These are phyloP conservation scores for Orycteropus afer DNA, from an alignment of 2,113 vertebrate genomes.

Conservation along the genomic window DNA sequence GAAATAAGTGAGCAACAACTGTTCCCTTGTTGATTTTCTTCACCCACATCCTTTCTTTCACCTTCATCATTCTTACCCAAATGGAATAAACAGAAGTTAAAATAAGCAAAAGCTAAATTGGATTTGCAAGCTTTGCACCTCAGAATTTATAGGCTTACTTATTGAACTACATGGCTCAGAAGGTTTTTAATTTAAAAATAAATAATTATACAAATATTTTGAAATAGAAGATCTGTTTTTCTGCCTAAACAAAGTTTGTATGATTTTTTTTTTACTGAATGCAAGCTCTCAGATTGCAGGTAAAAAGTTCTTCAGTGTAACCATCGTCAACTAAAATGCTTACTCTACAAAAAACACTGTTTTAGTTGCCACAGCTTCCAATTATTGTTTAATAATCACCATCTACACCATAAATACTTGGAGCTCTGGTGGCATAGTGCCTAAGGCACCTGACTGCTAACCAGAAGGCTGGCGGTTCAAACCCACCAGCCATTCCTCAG, in stretches of 20 bases:
- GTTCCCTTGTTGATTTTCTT: neutral
- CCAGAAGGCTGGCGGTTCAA: no score
- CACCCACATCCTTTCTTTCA: neutral
- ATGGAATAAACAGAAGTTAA: neutral
- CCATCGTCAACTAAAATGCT: neutral
- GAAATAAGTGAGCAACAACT: neutral
- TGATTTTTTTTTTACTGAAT: neutral
- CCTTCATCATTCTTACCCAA: neutral
- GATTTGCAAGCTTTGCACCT: neutral
- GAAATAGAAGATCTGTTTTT: neutral
- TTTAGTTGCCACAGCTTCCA: slow-evolving; percentile 39
- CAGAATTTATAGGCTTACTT: neutral
- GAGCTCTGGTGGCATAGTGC: no score
- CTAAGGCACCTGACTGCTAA: no score
- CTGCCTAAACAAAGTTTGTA: neutral
- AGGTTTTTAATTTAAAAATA: slow-evolving; percentile 12
- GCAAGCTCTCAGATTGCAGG: neutral
- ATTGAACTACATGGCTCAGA: neutral
- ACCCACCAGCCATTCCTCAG: no score
- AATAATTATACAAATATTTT: slow-evolving; percentile 52
- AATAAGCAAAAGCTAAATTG: neutral
- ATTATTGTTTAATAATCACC: slow-evolving; percentile 11
- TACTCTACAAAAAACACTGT: slow-evolving; percentile 1
- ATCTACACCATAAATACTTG: no score
- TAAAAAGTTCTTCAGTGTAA: slow-evolving; percentile 22